phyloP scores from a whole-genome alignment of 2,888 invertebrate species.

The Lysandra bellargus region DNA sequence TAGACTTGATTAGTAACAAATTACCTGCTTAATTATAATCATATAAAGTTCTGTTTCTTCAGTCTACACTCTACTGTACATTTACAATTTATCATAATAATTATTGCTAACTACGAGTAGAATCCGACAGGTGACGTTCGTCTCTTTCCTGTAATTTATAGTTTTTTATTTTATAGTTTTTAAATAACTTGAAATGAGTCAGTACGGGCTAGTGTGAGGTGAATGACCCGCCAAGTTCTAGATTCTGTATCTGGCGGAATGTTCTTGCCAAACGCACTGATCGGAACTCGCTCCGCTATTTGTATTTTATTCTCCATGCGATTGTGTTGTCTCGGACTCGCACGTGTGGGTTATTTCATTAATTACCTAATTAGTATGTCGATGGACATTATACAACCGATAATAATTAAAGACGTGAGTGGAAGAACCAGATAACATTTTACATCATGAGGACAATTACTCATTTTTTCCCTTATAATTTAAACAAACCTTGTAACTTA shows the following conservation, averaged over 20 bases:
- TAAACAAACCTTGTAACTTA: too few species aligned
- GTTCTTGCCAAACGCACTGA: slow-evolving; percentile 72
- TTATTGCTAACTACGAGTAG: neutral
- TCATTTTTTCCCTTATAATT: too few species aligned
- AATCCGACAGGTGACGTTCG: neutral
- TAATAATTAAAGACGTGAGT: neutral
- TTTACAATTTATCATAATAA: neutral
- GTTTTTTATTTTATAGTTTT: neutral
- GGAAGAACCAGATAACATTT: too few species aligned
- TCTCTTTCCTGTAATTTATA: neutral
- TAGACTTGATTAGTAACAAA: neutral
- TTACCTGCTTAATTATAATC: neutral
- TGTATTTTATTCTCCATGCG: slow-evolving; percentile 39
- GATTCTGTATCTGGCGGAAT: slow-evolving; percentile 68
- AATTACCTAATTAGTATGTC: neutral
- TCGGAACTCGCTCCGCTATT: slow-evolving; percentile 58
- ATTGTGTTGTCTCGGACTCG: slow-evolving; percentile 2
- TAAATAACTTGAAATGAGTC: slow-evolving; percentile 18
- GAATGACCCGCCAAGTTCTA: slow-evolving; percentile 61
- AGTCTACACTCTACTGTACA: too few species aligned
- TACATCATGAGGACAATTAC: too few species aligned
- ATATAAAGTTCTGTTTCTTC: too few species aligned
- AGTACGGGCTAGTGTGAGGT: slow-evolving; percentile 48
- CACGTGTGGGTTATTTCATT: neutral
- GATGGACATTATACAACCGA: neutral